Conservation (phyloP, 2,888 invertebrate genomes). For the Teleiodes luculella region DNA sequence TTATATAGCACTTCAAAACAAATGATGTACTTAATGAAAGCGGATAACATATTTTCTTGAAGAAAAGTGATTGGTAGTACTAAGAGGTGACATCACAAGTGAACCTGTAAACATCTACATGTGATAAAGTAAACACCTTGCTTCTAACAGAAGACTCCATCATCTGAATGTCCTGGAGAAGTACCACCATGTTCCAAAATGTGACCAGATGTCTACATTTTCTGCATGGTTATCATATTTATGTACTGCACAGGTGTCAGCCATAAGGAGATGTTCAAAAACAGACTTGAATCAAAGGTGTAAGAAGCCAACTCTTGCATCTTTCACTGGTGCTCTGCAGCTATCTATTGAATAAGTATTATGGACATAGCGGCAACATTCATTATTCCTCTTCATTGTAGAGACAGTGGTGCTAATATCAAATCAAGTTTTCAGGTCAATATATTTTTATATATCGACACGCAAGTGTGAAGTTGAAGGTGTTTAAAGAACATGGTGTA, state of each 20-base stretch:
- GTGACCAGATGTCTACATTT: neutral
- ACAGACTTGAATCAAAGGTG: neutral
- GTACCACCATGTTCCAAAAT: neutral
- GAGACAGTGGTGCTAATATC: conserved; percentile 71
- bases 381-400: conserved; percentile 47
- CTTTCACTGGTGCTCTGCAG: conserved; percentile 34
- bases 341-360: conserved; percentile 41
- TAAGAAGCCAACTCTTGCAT: neutral
- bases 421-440: conserved; percentile 78
- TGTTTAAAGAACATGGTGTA: conserved; percentile 23
- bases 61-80: conserved; percentile 18
- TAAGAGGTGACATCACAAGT: neutral
- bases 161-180: conserved; percentile 7
- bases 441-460: conserved; percentile 42
- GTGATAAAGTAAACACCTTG: neutral
- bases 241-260: neutral
- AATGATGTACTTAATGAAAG: conserved; percentile 26
- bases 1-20: conserved; percentile 16
- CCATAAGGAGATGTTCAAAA: neutral
- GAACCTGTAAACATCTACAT: neutral
- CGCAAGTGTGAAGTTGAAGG: conserved; percentile 44
- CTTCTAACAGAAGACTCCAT: conserved; percentile 10
- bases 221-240: neutral
- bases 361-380: conserved; percentile 46
- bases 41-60: conserved; percentile 23